Evolutionary conservation across 2,888 invertebrate genomes (phyloP), one percentile per base, ranked within the genome.

Genomic region (Tiphia femorata): DNA sequence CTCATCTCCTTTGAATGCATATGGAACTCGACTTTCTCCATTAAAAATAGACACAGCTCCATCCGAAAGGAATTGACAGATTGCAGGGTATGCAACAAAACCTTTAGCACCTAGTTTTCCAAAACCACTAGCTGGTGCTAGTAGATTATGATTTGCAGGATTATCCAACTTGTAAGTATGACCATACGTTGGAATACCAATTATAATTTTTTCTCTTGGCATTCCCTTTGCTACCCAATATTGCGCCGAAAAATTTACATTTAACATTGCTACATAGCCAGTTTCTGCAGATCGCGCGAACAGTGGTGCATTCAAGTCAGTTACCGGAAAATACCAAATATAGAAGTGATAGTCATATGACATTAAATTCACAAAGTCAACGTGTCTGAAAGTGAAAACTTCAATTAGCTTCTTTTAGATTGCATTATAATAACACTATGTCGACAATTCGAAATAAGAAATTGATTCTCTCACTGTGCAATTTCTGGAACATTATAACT

Each of bases 361-460:
- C 96, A 96, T 96, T n/a, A 97, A 77, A 81, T 94, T 95, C 0
- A 95, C 88, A 84, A 89, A 94, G 82, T 96, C 96, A 0, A 91
- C 89, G 78, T 92, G 86, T 46, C 90, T 91, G 75, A 50, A 83
- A 81, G 55, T 49, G 40, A 33, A 25, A 14, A 37, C 21, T 6
- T 38, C 2, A 25, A 23, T 33, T 0, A 8, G 3, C 19, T 37
- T 29, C 12, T 40, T 23, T 12, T 33, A 17, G 6, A 29, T n/a
- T 3, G 12, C 10, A 2, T 3, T 29, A 5, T 29, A 29, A 12
- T n/a, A 12, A 29, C 29, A 12, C n/a, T n/a, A n/a, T n/a, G n/a
- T 12, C 1, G 12, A 12, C 33, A 33, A 33, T n/a, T 33, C 2
- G 8, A n/a, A 7, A 23, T 21, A 23, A 8, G 14, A 35, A 14